A percentile compares a stretch with the other conserved stretches of the same genome.
These are phyloP conservation scores for Sepiola atlantica DNA, from an alignment of 2,888 invertebrate genomes.

Conservation along the genomic window DNA sequence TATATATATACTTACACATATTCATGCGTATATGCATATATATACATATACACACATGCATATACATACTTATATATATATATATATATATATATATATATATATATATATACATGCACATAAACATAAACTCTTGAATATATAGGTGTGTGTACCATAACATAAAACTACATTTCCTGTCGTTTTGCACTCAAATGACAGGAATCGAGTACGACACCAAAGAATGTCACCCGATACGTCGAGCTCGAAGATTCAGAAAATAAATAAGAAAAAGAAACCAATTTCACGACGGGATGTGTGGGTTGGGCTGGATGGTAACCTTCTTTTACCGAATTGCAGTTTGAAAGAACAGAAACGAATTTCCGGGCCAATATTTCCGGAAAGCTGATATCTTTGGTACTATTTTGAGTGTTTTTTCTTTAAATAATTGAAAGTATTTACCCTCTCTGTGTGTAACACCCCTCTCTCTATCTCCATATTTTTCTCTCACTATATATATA, in stretches of 20 bases:
- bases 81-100: too few species aligned
- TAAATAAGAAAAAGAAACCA: not conserved
- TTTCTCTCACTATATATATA: too few species aligned
- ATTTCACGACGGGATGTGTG: too few species aligned
- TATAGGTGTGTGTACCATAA: too few species aligned
- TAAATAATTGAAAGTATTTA: too few species aligned
- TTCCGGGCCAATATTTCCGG: not conserved
- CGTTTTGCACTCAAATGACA: not conserved
- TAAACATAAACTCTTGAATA: not conserved
- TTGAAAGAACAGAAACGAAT: not conserved
- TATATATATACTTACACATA: too few species aligned
- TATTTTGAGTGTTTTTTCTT: not conserved
- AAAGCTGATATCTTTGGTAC: not conserved
- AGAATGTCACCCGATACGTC: not conserved
- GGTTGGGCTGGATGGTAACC: not conserved
- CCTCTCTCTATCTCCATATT: too few species aligned
- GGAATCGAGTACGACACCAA: not conserved
- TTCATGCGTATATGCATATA: too few species aligned
- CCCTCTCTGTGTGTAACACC: too few species aligned
- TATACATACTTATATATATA: too few species aligned
- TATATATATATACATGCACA: too few species aligned
- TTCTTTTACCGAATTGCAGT: not conserved
- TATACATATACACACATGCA: too few species aligned
- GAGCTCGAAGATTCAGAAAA: not conserved
- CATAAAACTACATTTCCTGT: not conserved